Evolutionary conservation across 2,113 vertebrate species (phyloP).

Genomic region (Taurulus bubalis): DNA sequence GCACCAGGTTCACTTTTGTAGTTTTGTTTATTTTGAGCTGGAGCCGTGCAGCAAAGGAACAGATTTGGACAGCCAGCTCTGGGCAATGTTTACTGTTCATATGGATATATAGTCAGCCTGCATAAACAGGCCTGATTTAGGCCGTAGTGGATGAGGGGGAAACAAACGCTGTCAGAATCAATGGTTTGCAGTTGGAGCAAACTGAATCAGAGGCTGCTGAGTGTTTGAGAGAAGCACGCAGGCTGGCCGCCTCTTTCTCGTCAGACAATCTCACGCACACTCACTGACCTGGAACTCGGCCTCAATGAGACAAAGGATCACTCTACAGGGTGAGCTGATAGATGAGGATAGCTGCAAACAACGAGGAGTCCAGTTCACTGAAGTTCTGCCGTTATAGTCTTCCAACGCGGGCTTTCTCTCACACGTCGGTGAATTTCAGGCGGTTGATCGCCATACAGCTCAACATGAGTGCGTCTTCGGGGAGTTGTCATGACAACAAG

Average conservation of each 20-base stretch:
- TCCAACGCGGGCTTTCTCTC: slow-evolving; percentile 12
- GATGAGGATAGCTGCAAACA: slow-evolving; percentile 28
- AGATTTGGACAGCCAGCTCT: slow-evolving; percentile 51
- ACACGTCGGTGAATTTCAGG: slow-evolving; percentile 23
- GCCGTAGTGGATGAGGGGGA: slow-evolving; percentile 3
- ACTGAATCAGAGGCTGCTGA: slow-evolving; percentile 35
- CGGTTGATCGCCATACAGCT: slow-evolving; percentile 19
- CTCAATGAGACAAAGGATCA: slow-evolving; percentile 33
- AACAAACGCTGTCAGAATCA: slow-evolving; percentile 46
- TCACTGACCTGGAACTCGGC: slow-evolving; percentile 55
- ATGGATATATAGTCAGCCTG: slow-evolving; percentile 24
- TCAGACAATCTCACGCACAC: slow-evolving; percentile 19
- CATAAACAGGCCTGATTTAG: slow-evolving; percentile 61
- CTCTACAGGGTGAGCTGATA: slow-evolving; percentile 45
- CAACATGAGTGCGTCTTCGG: background rate
- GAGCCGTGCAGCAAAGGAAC: slow-evolving; percentile 19
- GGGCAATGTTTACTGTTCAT: slow-evolving; percentile 65
- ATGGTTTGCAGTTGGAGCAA: slow-evolving; percentile 21
- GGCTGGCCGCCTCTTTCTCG: slow-evolving; percentile 15
- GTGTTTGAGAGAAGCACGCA: slow-evolving; percentile 31
- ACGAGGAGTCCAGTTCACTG: slow-evolving; percentile 29
- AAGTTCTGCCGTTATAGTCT: slow-evolving; percentile 14
- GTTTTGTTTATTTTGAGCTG: background rate
- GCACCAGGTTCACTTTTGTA: background rate
- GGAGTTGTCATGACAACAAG: slow-evolving; percentile 28